phyloP scores from a whole-genome alignment of 2,113 vertebrate species.

The Turdus rufiventris region DNA sequence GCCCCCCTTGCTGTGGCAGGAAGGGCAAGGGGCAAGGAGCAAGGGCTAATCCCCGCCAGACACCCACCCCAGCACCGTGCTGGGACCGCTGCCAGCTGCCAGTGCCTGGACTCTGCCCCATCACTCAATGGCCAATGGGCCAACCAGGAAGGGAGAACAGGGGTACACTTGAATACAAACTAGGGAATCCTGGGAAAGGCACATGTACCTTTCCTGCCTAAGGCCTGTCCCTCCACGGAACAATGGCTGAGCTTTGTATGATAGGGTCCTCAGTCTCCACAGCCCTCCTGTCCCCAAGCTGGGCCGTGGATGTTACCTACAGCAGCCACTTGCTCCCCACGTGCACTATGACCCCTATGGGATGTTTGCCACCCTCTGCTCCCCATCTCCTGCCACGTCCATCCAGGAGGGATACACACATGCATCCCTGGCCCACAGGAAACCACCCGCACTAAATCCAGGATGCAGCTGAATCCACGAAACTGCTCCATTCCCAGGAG shows the following conservation, averaged over 20 bases:
- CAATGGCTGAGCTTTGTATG: too few relatives aligned
- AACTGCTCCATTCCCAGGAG: fast-evolving
- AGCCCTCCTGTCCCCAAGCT: fast-evolving
- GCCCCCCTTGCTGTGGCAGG: fast-evolving
- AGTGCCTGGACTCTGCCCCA: neutral
- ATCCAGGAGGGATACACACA: neutral
- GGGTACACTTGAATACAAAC: too few relatives aligned
- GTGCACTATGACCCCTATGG: fast-evolving
- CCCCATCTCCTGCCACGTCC: neutral
- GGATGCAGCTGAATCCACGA: neutral
- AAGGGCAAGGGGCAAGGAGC: neutral
- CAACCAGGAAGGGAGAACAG: too few relatives aligned
- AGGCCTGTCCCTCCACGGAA: too few relatives aligned
- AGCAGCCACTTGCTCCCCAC: fast-evolving
- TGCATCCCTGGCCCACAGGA: neutral
- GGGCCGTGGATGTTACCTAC: neutral
- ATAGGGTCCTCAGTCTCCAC: too few relatives aligned
- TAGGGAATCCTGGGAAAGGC: too few relatives aligned
- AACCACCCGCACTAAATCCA: neutral
- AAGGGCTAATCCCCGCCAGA: neutral
- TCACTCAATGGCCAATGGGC: too few relatives aligned
- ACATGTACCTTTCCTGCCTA: too few relatives aligned
- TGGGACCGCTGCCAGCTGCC: fast-evolving
- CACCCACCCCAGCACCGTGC: fast-evolving
- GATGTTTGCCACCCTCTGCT: neutral